A percentile compares a stretch with the other conserved stretches of the same genome.
Evolutionary conservation across 2,113 vertebrate genomes (phyloP).

Genomic region (Grantiella picta): DNA sequence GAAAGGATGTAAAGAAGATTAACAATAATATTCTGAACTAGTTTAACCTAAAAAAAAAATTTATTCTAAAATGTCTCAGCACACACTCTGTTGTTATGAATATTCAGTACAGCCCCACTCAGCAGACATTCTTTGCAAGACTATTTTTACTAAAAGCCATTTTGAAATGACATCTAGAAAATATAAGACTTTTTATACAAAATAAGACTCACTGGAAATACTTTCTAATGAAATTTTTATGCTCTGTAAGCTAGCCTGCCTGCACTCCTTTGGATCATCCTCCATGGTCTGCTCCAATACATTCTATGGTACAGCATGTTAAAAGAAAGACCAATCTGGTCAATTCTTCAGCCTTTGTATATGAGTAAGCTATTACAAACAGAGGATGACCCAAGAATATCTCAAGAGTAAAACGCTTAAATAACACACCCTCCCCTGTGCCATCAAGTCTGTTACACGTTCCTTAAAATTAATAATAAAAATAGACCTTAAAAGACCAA

Average conservation of each 20-base stretch:
- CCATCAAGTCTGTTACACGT: background rate
- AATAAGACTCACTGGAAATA: constrained; percentile 20
- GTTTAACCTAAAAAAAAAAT: constrained; percentile 6
- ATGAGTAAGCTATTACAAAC: background rate
- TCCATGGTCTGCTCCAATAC: background rate
- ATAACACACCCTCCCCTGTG: background rate
- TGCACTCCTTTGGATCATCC: background rate
- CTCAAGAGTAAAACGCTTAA: background rate
- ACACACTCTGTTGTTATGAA: background rate
- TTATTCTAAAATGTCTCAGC: background rate
- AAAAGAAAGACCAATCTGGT: background rate
- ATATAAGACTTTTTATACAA: background rate
- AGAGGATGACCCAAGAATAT: background rate
- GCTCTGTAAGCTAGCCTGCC: background rate
- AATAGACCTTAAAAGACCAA: constrained; percentile 46
- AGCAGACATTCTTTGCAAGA: background rate
- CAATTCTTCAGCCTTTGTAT: background rate
- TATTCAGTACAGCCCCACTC: background rate
- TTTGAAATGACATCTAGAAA: background rate
- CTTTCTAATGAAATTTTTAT: constrained; percentile 38
- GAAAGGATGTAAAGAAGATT: background rate
- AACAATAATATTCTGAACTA: background rate
- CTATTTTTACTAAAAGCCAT: constrained; percentile 12
- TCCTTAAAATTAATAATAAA: constrained; percentile 31
- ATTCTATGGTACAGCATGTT: background rate